Evolutionary conservation across 2,797 vertebrate genomes (phyloP), one percentile per base, ranked within the genome.

Genomic region (Poecilia wingei): DNA sequence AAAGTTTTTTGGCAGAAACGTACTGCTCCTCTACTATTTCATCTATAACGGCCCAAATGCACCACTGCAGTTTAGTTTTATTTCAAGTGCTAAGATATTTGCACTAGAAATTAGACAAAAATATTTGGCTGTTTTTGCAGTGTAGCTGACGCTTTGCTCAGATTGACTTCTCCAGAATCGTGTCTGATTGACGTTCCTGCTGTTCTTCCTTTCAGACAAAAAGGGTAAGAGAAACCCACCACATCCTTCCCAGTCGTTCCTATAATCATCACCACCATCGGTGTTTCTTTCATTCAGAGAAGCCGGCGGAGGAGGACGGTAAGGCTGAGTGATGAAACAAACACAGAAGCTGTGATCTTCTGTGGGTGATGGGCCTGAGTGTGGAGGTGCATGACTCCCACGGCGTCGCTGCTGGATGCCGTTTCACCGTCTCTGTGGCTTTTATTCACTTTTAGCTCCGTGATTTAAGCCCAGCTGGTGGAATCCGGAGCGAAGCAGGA

Each of bases 331-430:
- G 33, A 86, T 78, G 39, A 82, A 83, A 83, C 43, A 89, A 89
- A 88, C 93, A 93, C 93, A 94, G 94, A 95, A 94, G 79, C 46
- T 39, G 53, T 20, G 22, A 79, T 77, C 88, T 90, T 94, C 93
- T 94, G 93, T 94, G 93, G 66, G 89, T 79, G 76, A 84, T 83
- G 90, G 82, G 82, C 69, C 87, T 91, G 89, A 88, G 92, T 41
- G 93, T 93, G 91, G 76, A 89, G 78, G 78, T 75, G 90, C 90
- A 94, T 91, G 92, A 84, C 45, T 55, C 75, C 69, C 46, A 51
- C 49, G 16, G n/a, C 57, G 43, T 25, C 22, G 20, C 39, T 69
- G 66, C 36, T 47, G 31, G 57, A 39, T 25, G 18, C 55, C n/a
- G 6, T 41, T 46, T 51, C 28, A 61, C 43, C 33, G 41, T 73